Percentiles rank a stretch among this genome's conserved stretches.
Evolutionary conservation across 2,797 vertebrate species (phyloP).

Genomic region (Anisognathus igniventris): DNA sequence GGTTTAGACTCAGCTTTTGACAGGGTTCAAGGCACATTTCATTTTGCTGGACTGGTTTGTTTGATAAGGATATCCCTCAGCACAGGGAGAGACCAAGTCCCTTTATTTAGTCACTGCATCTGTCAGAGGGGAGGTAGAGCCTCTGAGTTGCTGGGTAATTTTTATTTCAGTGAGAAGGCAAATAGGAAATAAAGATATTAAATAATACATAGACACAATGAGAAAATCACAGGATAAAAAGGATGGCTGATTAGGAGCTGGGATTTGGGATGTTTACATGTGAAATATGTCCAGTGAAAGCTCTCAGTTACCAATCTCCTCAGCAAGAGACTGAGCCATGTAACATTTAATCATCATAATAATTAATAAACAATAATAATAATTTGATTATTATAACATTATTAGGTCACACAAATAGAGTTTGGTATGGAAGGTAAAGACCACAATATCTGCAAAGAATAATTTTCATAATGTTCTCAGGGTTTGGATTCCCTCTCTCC

Average conservation of each 20-base stretch:
- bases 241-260: neutral
- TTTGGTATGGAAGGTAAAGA: neutral
- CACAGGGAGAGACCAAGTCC: neutral
- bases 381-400: neutral
- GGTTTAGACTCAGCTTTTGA: neutral
- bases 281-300: neutral
- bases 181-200: neutral
- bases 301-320: neutral
- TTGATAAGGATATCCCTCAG: neutral
- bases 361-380: neutral
- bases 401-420: neutral
- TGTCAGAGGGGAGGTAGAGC: neutral
- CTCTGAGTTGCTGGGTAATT: neutral
- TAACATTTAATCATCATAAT: neutral
- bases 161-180: neutral
- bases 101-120: neutral
- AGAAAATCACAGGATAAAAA: neutral
- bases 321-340: neutral
- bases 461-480: neutral
- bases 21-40: neutral
- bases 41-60: neutral
- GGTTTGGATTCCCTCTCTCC: accelerated
- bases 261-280: neutral
- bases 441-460: neutral
- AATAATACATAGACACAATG: neutral